phyloP scores from a whole-genome alignment of 2,888 invertebrate species.

The Trachelus tabidus region DNA sequence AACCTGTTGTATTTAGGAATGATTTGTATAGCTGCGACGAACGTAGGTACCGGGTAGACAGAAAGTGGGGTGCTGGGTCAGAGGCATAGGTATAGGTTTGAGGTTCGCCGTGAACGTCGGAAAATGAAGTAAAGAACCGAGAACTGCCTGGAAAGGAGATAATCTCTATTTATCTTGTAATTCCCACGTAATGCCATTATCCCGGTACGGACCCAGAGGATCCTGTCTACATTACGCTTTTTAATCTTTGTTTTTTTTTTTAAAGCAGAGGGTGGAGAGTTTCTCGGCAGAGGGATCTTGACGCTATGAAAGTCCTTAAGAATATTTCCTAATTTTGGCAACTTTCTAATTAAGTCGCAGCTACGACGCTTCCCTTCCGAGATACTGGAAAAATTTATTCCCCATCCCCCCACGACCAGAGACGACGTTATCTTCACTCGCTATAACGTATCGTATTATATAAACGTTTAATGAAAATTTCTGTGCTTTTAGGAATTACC shows the following conservation, averaged over 20 bases:
- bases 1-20: conserved; percentile 42
- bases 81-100: conserved; percentile 14
- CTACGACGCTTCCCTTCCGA: neutral
- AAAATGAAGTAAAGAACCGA: conserved; percentile 24
- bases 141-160: conserved; percentile 40
- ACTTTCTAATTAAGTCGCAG: conserved; percentile 11
- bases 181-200: conserved; percentile 51
- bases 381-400: neutral
- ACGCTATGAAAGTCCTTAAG: conserved; percentile 4
- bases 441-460: no score
- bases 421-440: no score
- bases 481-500: no score
- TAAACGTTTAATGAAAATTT: no score
- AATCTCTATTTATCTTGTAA: conserved; percentile 56
- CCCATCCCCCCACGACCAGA: neutral
- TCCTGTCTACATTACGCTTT: conserved; percentile 39
- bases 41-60: neutral
- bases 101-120: conserved; percentile 20
- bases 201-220: conserved; percentile 31
- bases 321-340: conserved; percentile 19
- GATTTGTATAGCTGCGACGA: conserved; percentile 38
- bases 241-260: conserved; percentile 46
- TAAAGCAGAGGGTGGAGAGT: conserved; percentile 3
- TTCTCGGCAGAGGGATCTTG: neutral
- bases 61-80: neutral